Percentiles rank a stretch among this genome's conserved stretches.
phyloP scores from a whole-genome alignment of 2,797 vertebrate species.

The Platalea minor region DNA sequence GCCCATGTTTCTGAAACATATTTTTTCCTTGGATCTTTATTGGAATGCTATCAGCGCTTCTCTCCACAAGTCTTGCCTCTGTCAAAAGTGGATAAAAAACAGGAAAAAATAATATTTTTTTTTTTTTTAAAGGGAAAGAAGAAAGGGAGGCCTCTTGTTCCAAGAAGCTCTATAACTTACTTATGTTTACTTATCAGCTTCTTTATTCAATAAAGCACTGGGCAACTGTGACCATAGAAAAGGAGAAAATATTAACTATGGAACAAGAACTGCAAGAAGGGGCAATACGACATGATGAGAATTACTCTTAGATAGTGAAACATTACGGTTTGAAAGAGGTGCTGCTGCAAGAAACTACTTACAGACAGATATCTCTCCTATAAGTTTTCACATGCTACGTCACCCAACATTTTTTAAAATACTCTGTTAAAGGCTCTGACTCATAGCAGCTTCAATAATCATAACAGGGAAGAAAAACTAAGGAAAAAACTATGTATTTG shows the following conservation, averaged over 20 bases:
- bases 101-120: not conserved
- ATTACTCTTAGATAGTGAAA: not conserved
- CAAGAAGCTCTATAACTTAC: not conserved
- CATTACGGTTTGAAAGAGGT: not conserved
- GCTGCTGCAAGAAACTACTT: not conserved
- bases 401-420: not conserved
- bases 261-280: not conserved
- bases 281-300: not conserved
- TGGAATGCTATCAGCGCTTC: not conserved
- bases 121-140: not conserved
- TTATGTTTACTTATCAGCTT: not conserved
- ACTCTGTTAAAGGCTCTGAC: not conserved
- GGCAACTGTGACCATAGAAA: not conserved
- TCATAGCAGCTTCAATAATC: not conserved
- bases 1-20: not conserved
- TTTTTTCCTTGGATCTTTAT: not conserved
- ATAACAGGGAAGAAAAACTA: not conserved
- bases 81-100: not conserved
- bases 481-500: not conserved
- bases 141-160: not conserved
- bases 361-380: fast-evolving
- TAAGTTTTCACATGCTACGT: not conserved
- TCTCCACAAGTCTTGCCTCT: not conserved
- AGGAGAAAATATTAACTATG: not conserved
- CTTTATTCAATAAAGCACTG: not conserved